Conservation (phyloP, 1,140 invertebrate genomes). For the Drosophila equinoxialis region DNA sequence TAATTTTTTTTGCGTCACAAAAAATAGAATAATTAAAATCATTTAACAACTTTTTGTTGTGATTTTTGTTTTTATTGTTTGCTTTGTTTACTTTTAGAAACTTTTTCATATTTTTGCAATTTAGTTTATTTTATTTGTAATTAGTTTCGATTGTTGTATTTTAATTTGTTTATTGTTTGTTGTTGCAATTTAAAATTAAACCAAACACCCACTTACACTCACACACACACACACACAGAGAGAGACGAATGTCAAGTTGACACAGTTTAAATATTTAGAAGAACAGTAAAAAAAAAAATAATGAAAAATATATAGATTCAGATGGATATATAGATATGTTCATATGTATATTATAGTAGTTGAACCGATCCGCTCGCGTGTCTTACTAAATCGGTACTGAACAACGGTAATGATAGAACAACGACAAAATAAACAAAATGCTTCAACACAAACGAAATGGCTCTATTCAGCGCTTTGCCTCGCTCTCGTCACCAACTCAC, state of each 20-base stretch:
- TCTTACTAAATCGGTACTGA: slow-evolving; percentile 77
- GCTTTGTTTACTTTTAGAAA: background rate
- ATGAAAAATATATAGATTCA: slow-evolving; percentile 2
- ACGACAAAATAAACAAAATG: slow-evolving; percentile 10
- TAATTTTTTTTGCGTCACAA: background rate
- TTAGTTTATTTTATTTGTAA: slow-evolving; percentile 1
- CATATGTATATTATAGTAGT: slow-evolving; percentile 16
- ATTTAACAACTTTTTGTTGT: background rate
- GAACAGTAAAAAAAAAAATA: slow-evolving; percentile 20
- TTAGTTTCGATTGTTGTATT: background rate
- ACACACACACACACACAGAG: background rate
- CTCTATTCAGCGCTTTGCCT: background rate
- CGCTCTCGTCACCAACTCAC: too few species aligned
- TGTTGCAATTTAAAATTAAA: slow-evolving; percentile 5
- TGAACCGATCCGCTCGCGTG: slow-evolving; percentile 63
- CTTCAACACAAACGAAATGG: background rate
- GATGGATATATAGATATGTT: slow-evolving; percentile 20
- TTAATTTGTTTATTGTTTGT: slow-evolving; percentile 2
- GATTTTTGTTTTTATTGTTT: background rate
- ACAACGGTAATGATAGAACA: slow-evolving; percentile 12
- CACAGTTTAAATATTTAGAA: background rate
- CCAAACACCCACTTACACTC: background rate
- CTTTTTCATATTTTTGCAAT: slow-evolving; percentile 1
- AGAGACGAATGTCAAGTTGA: too few species aligned
- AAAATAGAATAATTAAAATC: background rate